Evolutionary conservation across 2,113 vertebrate genomes (phyloP), one percentile per base, ranked within the genome.

Genomic region (Thunnus thynnus): DNA sequence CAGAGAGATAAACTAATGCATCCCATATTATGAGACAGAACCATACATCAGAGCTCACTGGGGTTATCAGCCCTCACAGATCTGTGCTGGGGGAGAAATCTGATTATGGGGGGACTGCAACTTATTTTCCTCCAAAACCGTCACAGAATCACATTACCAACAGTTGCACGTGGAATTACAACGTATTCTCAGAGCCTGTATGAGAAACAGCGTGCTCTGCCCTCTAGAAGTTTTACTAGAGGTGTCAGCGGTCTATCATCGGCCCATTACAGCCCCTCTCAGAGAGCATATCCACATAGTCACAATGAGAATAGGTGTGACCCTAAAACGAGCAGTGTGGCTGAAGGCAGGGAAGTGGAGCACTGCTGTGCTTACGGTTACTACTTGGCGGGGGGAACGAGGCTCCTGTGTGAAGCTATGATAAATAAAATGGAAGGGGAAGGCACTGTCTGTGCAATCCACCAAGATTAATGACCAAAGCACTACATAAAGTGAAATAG

Each of bases 401-500:
- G 79, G 79, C 66, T 82, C 72, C 89, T 30, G 70, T 51, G 61
- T 78, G 68, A 72, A 86, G 74, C 77, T 64, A 60, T 82, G 85
- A 85, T 84, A 86, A 76, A 91, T 88, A 81, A 88, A 88, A 83
- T 76, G 69, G 60, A 82, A 87, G 22, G 41, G 27, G 75, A 86
- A 90, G 70, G 73, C 57, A 76, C 44, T 71, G 84, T 84, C 85
- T 86, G 46, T 79, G 82, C 71, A 86, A 75, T 82, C 70, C 74
- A 57, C 83, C 56, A 83, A 88, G 91, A 93, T 93, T 83, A 90
- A 94, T 88, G 87, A 84, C 70, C 80, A 63, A 66, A 71, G 76
- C 79, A 90, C 88, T 76, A 78, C 84, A 91, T 92, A 73, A 92
- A 94, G 80, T 90, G 76, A 90, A 91, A 86, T 80, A 86, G 89